Base-by-base conservation (phyloP, 1,140 invertebrate genomes). In the Aricia agestis region DNA sequence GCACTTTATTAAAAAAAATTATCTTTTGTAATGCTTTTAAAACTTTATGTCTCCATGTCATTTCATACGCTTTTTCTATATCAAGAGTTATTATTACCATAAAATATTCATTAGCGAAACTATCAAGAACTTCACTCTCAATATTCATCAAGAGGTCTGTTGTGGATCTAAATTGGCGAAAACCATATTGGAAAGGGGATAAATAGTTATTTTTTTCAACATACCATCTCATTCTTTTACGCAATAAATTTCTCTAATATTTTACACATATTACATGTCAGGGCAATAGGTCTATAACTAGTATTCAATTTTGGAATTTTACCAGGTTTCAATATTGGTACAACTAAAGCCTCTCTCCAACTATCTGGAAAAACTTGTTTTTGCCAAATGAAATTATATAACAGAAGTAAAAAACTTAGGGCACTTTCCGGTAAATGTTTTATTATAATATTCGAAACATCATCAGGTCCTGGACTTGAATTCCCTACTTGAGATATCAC, bases 251-350 rank as follows among this genome's bases (percentile, higher is more conserved):
- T 78, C 73, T 78, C 75, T 10, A 76, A 66, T 36, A 76, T 72
- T 76, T 76, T 78, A 67, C 75, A 76, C 1, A 78, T 19, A 69
- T 78, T 78, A 25, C 71, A 75, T 68, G 75, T 78, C 52, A 75
- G 18, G 11, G 75, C 72, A 73, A 75, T 78, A 31, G 75, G 75
- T 68, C 75, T 78, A 68, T 75, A 78, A 41, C 70, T 78, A 1
- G 67, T 57, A 66, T 61, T 17, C 52, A 61, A 18, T 69, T 52
- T 76, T 25, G 72, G 13, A 66, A 72, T 59, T 75, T 76, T 78
- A 13, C 70, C 72, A 13, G 72, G 70, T 72, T 76, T 78, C 58
- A 73, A 31, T 69, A 78, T 76, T 68, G 74, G 74, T 13, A 78
- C 59, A 1, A 76, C 77, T 67, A 75, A 25, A 11, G 76, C 74